Conservation (phyloP, 2,797 vertebrate species). For the Acanthopagrus latus region DNA sequence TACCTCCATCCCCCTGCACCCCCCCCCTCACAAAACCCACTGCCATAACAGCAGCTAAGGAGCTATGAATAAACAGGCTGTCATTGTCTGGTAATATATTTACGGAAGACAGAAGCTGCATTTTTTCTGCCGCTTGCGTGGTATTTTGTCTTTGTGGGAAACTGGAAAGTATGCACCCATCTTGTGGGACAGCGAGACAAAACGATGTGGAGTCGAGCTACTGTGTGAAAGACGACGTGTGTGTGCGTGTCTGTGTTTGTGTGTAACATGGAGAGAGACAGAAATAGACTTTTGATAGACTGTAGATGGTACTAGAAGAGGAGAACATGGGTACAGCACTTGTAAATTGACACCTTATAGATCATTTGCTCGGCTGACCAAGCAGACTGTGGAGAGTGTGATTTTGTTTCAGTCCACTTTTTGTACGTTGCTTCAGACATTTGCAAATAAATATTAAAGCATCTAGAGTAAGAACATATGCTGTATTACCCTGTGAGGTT, state of each 20-base stretch:
- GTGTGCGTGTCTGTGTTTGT: slow-evolving; percentile 25
- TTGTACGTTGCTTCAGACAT: background rate
- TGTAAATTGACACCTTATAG: background rate
- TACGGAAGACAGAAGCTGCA: slow-evolving; percentile 72
- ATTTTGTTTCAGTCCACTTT: slow-evolving; percentile 1
- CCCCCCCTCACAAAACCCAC: slow-evolving; percentile 43
- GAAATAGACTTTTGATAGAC: slow-evolving; percentile 36
- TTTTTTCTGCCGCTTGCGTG: slow-evolving; percentile 56
- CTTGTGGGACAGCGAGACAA: slow-evolving; percentile 69
- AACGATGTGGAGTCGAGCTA: slow-evolving; percentile 52
- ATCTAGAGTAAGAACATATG: background rate
- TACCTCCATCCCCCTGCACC: slow-evolving; percentile 35
- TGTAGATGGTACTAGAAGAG: background rate
- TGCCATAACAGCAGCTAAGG: slow-evolving; percentile 68
- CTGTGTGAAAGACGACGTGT: slow-evolving; percentile 35
- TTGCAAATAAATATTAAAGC: background rate
- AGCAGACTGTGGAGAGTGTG: background rate
- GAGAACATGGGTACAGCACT: background rate
- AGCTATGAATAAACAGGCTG: slow-evolving; percentile 78
- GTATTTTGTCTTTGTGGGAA: slow-evolving; percentile 80
- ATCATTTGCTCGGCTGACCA: background rate
- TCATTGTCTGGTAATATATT: slow-evolving; percentile 75
- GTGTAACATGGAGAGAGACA: background rate
- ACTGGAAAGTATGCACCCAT: slow-evolving; percentile 77
- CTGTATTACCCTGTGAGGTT: background rate